phyloP scores from a whole-genome alignment of 2,113 vertebrate genomes.

The Promerops cafer region DNA sequence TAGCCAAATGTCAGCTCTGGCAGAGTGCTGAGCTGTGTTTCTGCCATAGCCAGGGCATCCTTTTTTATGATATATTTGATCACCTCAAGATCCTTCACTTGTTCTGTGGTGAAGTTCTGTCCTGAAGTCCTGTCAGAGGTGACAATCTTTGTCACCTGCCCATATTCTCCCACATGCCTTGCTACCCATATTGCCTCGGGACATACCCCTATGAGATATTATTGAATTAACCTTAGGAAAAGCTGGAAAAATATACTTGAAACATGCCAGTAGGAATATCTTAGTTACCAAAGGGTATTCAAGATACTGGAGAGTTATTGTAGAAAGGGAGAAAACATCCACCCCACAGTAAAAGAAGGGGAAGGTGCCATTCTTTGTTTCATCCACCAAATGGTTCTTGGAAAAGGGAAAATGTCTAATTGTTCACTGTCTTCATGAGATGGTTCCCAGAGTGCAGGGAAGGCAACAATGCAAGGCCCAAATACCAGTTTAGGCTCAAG shows the following conservation, averaged over 20 bases:
- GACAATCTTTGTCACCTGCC: neutral
- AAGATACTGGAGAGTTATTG: neutral
- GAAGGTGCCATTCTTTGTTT: neutral
- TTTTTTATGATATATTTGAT: neutral
- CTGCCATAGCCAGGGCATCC: neutral
- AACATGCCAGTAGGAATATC: neutral
- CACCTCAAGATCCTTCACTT: neutral
- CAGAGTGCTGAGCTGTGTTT: neutral
- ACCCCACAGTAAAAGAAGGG: neutral
- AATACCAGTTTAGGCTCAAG: neutral
- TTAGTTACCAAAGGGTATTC: neutral
- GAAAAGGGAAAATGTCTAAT: neutral
- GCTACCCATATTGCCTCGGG: neutral
- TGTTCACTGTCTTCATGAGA: neutral
- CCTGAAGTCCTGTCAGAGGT: neutral
- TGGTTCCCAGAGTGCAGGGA: neutral
- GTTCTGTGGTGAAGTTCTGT: neutral
- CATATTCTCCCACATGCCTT: neutral
- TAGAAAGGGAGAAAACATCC: neutral
- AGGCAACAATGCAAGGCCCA: neutral
- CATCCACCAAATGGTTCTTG: neutral
- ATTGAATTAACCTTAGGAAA: neutral
- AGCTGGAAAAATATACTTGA: neutral
- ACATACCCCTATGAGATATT: neutral
- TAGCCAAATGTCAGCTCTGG: neutral